Evolutionary conservation across 2,113 vertebrate genomes (phyloP).

Genomic region (Leptodactylus fuscus): DNA sequence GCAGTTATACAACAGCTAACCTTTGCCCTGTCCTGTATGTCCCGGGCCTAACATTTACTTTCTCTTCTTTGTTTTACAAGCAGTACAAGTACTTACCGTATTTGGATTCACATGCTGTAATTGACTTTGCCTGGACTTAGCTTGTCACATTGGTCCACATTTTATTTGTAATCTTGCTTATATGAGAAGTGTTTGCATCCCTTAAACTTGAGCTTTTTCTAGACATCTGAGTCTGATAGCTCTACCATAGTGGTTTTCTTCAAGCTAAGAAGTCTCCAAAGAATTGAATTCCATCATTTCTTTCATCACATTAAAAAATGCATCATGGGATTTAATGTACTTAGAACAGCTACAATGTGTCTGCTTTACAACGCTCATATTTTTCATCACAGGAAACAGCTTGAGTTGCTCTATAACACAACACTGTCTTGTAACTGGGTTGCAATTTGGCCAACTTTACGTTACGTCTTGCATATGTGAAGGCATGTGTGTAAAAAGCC

Average conservation of each 20-base stretch:
- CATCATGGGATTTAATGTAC: conserved; percentile 66
- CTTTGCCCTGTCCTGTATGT: no score
- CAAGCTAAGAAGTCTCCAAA: conserved; percentile 65
- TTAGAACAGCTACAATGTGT: conserved; percentile 63
- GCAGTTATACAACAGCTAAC: no score
- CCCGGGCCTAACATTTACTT: no score
- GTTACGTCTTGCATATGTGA: conserved; percentile 59
- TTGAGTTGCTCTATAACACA: conserved; percentile 69
- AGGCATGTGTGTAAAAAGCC: conserved; percentile 63
- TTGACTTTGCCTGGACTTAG: no score
- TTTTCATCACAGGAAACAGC: conserved; percentile 72
- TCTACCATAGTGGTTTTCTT: conserved; percentile 59
- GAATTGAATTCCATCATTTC: conserved; percentile 69
- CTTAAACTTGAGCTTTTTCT: conserved; percentile 24
- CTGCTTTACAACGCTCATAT: conserved; percentile 59
- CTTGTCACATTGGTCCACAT: no score
- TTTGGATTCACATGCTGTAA: no score
- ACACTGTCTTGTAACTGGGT: conserved; percentile 64
- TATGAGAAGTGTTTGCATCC: neutral
- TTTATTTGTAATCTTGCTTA: neutral
- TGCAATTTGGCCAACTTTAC: conserved; percentile 65
- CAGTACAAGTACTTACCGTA: no score
- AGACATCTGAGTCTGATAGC: conserved; percentile 57
- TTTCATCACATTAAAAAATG: conserved; percentile 70
- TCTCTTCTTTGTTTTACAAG: no score